A percentile compares a stretch with the other conserved stretches of the same genome.
Conservation (phyloP, 2,797 vertebrate genomes). For the Aphelocoma californica region DNA sequence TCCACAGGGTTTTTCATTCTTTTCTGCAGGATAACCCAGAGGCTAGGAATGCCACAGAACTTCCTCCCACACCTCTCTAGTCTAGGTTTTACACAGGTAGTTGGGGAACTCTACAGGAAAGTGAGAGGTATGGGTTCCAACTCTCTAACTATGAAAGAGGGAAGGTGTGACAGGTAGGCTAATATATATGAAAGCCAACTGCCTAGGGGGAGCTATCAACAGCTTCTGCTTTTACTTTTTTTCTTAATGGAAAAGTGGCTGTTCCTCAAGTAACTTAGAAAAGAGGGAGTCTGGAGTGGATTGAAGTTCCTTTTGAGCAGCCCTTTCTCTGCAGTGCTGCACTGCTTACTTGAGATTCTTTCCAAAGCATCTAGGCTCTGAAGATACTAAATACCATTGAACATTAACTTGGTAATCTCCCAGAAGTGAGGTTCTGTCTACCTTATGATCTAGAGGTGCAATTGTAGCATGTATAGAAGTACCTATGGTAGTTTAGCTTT, state of each 20-base stretch:
- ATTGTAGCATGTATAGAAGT: not conserved
- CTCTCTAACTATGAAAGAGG: not conserved
- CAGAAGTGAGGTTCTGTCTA: not conserved
- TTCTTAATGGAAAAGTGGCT: not conserved
- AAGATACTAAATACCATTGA: not conserved
- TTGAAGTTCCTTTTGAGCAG: not conserved
- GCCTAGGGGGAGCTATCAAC: not conserved
- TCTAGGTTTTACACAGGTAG: not conserved
- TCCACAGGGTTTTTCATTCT: not conserved
- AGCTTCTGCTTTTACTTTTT: not conserved
- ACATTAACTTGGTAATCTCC: not conserved
- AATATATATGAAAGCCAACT: not conserved
- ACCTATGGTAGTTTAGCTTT: not conserved
- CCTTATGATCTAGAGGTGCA: not conserved
- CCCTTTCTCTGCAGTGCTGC: not conserved
- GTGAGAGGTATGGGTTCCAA: not conserved
- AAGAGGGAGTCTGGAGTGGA: not conserved
- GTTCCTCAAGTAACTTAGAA: not conserved
- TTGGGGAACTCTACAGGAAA: not conserved
- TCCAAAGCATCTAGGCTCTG: not conserved
- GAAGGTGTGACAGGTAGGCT: not conserved
- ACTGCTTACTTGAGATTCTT: not conserved
- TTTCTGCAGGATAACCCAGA: fast-evolving
- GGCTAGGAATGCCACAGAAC: not conserved
- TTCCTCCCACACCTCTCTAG: not conserved